Evolutionary conservation across 1,140 invertebrate species (phyloP).

Genomic region (Drosophila equinoxialis): DNA sequence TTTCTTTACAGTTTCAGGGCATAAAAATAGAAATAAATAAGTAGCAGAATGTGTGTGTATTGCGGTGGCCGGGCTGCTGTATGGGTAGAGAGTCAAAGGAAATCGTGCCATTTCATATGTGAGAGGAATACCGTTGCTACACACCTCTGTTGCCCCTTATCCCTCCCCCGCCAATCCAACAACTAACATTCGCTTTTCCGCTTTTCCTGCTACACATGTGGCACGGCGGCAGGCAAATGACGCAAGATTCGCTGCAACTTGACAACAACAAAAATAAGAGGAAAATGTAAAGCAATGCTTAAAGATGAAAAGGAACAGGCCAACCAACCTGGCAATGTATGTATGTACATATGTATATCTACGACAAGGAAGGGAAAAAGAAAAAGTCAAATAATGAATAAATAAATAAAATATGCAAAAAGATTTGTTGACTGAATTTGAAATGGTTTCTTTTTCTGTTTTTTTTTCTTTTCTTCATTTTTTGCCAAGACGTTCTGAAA

Average conservation of each 20-base stretch:
- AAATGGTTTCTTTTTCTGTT: background rate
- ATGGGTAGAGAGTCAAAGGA: constrained; percentile 56
- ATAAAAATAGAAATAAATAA: constrained; percentile 78
- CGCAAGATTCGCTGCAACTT: constrained; percentile 62
- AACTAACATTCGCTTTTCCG: background rate
- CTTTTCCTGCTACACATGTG: constrained; percentile 1
- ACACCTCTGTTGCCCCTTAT: background rate
- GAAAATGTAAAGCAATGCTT: constrained; percentile 48
- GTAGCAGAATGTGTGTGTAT: constrained; percentile 16
- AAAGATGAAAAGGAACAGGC: constrained; percentile 33
- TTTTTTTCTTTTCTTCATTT: background rate
- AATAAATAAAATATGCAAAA: constrained; percentile 12
- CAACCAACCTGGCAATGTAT: constrained; percentile 9
- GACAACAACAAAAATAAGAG: constrained; percentile 11
- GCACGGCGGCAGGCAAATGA: constrained; percentile 51
- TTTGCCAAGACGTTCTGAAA: background rate
- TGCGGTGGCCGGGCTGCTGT: constrained; percentile 1
- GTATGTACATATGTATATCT: no score
- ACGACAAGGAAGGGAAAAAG: background rate
- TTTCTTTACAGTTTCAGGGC: background rate
- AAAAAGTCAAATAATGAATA: constrained; percentile 25
- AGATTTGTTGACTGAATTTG: constrained; percentile 9
- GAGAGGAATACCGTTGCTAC: constrained; percentile 53
- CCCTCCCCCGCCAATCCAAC: background rate
- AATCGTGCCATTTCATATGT: constrained; percentile 74